Evolutionary conservation across 2,113 vertebrate genomes (phyloP).

Genomic region (Centropus unirufus): DNA sequence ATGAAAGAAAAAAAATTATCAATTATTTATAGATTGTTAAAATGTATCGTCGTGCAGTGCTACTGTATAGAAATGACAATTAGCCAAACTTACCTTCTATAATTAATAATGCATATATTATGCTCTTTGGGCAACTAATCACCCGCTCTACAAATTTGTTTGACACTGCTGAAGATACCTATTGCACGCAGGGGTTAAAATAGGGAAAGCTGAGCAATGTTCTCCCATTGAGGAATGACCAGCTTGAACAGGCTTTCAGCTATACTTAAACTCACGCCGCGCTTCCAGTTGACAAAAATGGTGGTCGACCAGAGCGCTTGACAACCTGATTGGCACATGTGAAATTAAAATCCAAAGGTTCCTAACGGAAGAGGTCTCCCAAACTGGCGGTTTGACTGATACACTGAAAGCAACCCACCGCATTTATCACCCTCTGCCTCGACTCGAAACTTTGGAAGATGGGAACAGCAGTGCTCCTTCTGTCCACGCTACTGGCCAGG

Average conservation of each 20-base stretch:
- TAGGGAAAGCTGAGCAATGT: slow-evolving; percentile 54
- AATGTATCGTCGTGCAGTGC: slow-evolving; percentile 90
- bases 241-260: slow-evolving; percentile 61
- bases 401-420: slow-evolving; percentile 40
- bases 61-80: slow-evolving; percentile 90
- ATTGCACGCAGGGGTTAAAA: slow-evolving; percentile 67
- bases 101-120: slow-evolving; percentile 96
- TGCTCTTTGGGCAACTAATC: slow-evolving; percentile 87
- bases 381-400: slow-evolving; percentile 52
- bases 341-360: slow-evolving; percentile 25
- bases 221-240: slow-evolving; percentile 50
- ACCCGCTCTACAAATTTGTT: slow-evolving; percentile 80
- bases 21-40: slow-evolving; percentile 99
- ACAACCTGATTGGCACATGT: slow-evolving; percentile 50
- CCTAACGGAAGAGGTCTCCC: slow-evolving; percentile 7
- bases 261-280: slow-evolving; percentile 12
- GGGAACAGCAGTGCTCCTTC: slow-evolving; percentile 51
- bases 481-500: slow-evolving; percentile 60
- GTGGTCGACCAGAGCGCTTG: slow-evolving; percentile 55
- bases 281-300: slow-evolving; percentile 73
- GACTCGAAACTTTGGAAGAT: not conserved
- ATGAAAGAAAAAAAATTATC: slow-evolving; percentile 99
- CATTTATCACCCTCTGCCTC: slow-evolving; percentile 52
- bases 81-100: slow-evolving; percentile 94
- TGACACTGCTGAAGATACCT: slow-evolving; percentile 77